Percentiles rank a stretch among this genome's conserved stretches.
Conservation (phyloP, 1,140 invertebrate genomes). For the Pseudomyrmex sp. region DNA sequence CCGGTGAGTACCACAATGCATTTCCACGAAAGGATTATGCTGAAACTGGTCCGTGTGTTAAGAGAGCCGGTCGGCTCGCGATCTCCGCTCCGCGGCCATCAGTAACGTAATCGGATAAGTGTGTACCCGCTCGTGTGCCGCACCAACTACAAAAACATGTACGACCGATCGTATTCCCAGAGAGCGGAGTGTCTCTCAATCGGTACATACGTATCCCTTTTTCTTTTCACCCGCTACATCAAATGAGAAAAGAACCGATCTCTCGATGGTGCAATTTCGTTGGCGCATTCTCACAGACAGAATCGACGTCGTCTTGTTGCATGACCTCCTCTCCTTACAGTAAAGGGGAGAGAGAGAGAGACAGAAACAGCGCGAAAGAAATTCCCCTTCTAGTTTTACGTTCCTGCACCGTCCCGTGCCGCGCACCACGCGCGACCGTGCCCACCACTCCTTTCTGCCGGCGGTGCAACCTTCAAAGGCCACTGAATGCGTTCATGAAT, state of each 20-base stretch:
- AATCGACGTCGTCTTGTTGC: no score
- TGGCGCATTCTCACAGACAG: no score
- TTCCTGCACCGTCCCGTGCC: conserved; percentile 16
- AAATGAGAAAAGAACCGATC: neutral
- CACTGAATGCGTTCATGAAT: conserved; percentile 84
- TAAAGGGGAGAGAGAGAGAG: no score
- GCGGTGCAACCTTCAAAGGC: conserved; percentile 84
- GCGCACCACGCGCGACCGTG: conserved; percentile 53
- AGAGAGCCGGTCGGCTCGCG: conserved; percentile 15
- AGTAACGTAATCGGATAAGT: conserved; percentile 33
- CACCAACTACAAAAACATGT: conserved; percentile 10
- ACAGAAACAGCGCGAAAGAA: neutral
- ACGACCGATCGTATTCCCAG: neutral
- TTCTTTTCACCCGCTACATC: neutral
- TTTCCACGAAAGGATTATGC: conserved; percentile 72
- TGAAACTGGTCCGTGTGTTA: conserved; percentile 67
- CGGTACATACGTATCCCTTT: neutral
- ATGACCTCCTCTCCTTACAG: neutral
- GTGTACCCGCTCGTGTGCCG: neutral
- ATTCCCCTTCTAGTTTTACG: conserved; percentile 23
- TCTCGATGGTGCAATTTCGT: no score
- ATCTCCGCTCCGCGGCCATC: conserved; percentile 8
- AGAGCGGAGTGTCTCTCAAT: neutral
- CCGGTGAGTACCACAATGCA: conserved; percentile 28
- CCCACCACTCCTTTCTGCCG: conserved; percentile 74